Base-by-base conservation (phyloP, 2,797 vertebrate genomes). In the Botia kubotai region DNA sequence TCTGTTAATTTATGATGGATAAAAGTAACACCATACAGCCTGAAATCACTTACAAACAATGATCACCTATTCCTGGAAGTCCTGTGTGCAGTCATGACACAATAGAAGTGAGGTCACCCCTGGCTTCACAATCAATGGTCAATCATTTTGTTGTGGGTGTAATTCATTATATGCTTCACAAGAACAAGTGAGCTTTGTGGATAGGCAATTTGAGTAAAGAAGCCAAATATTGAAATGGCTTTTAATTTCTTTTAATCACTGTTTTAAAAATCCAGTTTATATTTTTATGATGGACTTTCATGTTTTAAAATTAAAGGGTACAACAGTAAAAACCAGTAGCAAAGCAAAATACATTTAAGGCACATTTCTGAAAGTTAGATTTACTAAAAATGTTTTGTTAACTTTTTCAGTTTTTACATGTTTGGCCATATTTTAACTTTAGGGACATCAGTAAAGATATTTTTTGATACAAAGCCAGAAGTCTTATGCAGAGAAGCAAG, bases 151-250 rank as follows among this genome's bases (percentile, higher is more conserved):
- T 72, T 55, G 53, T 26, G 6, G 46, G 3, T 43, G 10, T 76
- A 75, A 55, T 52, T 71, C 33, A 29, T 43, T 6, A 16, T 19
- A 48, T 13, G 70, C 66, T 60, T 67, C 69, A 77, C 53, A 76
- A 62, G 77, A 79, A 80, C 21, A 4, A 36, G 29, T 36, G 17
- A 50, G 23, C 48, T 52, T 14, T 16, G 23, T 23, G 14, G 65
- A 69, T 63, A 63, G 29, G 63, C 46, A 57, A 16, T 52, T 52
- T 52, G 4, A 52, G 16, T 52, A 8, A 52, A 4, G 16, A 17
- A 5, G 52, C 16, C 4, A 17, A 17, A 53, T n/a, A n/a, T n/a
- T n/a, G n/a, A n/a, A n/a, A n/a, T n/a, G n/a, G n/a, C n/a, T n/a
- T 52, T 52, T 52, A 52, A 14, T 52, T 52, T 12, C 16, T 55